Percentiles rank a stretch among this genome's conserved stretches.
Conservation (phyloP, 2,113 vertebrate species). For the Podilymbus podiceps region DNA sequence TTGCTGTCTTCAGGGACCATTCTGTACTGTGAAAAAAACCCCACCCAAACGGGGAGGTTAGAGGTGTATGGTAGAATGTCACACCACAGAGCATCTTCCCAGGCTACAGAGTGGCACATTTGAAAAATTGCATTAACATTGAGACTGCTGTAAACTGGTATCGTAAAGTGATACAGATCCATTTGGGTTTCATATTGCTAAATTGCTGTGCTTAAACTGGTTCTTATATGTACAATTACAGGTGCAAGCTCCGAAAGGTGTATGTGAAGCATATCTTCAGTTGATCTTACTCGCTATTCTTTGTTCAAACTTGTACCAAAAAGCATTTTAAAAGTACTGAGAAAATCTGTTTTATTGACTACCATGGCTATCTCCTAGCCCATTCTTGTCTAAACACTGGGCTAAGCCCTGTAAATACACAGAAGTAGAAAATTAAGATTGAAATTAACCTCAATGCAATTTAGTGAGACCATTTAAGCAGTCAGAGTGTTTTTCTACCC, state of each 20-base stretch:
- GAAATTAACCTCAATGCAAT: background rate
- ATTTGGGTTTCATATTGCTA: background rate
- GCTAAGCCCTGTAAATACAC: background rate
- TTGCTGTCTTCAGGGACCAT: background rate
- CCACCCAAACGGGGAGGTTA: accelerated
- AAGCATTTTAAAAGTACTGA: background rate
- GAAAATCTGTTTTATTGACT: background rate
- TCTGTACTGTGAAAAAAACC: background rate
- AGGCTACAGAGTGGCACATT: background rate
- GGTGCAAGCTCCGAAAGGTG: background rate
- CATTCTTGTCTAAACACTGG: background rate
- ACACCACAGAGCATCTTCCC: background rate
- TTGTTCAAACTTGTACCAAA: background rate
- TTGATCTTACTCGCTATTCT: background rate
- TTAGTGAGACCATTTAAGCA: background rate
- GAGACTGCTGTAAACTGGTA: background rate
- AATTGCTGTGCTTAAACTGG: background rate
- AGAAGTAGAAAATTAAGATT: background rate
- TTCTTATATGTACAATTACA: background rate
- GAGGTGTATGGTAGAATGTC: background rate
- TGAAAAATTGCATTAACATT: background rate
- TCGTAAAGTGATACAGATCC: background rate
- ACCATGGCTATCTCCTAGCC: background rate
- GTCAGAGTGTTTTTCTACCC: background rate
- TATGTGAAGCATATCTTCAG: background rate